Evolutionary conservation across 1,140 invertebrate genomes (phyloP).

Genomic region (Tetramorium parvispinum): DNA sequence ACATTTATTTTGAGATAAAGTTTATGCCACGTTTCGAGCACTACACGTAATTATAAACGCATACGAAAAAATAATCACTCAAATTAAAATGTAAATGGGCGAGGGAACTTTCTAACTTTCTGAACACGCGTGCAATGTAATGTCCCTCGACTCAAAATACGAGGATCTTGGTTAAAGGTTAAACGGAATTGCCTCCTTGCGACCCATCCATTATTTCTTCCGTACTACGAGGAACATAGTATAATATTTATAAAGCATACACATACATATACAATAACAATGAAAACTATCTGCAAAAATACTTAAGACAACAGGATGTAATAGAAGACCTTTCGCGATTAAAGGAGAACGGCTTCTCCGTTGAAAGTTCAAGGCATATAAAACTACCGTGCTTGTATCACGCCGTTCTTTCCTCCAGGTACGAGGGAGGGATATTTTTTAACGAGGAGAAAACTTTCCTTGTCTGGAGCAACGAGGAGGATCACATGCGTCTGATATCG

Average conservation of each 20-base stretch:
- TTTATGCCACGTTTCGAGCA: background rate
- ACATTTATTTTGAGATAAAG: constrained; percentile 3
- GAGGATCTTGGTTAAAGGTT: constrained; percentile 12
- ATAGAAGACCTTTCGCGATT: constrained; percentile 29
- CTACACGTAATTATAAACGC: constrained; percentile 5
- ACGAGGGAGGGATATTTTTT: constrained; percentile 89
- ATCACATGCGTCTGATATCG: constrained; percentile 92
- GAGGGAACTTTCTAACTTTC: constrained; percentile 16
- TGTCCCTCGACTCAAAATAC: constrained; percentile 10
- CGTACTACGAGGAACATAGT: background rate
- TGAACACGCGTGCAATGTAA: constrained; percentile 10
- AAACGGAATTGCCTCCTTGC: constrained; percentile 12
- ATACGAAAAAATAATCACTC: constrained; percentile 5
- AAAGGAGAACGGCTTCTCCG: constrained; percentile 26
- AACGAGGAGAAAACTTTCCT: constrained; percentile 91
- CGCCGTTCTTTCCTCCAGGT: constrained; percentile 58
- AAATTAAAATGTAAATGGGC: constrained; percentile 36
- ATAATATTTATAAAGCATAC: constrained; percentile 33
- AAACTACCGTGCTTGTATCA: constrained; percentile 18
- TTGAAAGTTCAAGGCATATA: constrained; percentile 39
- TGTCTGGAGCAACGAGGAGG: constrained; percentile 92
- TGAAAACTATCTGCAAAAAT: background rate
- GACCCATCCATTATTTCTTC: constrained; percentile 22
- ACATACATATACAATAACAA: background rate
- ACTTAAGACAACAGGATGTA: background rate